Percentiles rank a stretch among this genome's conserved stretches.
phyloP scores from a whole-genome alignment of 2,797 vertebrate genomes.

The Dendrocincla tyrannina region DNA sequence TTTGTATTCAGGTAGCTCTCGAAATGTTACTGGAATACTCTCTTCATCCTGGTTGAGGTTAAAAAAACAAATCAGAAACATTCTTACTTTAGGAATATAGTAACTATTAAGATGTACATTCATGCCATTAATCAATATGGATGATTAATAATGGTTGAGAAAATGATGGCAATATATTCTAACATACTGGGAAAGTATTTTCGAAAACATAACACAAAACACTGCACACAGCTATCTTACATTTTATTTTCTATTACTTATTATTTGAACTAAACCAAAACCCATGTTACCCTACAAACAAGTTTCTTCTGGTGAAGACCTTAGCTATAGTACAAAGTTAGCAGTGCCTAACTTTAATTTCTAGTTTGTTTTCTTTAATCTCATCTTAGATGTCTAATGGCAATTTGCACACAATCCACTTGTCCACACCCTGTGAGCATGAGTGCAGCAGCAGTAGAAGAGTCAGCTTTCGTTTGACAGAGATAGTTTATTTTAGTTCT shows the following conservation, averaged over 20 bases:
- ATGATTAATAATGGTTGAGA: background rate
- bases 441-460: background rate
- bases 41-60: conserved; percentile 89
- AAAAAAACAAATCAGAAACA: background rate
- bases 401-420: background rate
- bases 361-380: background rate
- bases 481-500: background rate
- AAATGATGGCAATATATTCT: background rate
- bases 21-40: conserved; percentile 83
- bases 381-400: background rate
- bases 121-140: background rate
- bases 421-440: background rate
- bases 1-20: conserved; percentile 92
- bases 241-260: background rate
- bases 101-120: background rate
- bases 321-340: background rate
- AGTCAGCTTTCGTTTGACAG: background rate
- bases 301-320: background rate
- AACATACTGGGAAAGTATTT: background rate
- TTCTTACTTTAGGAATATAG: background rate
- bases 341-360: background rate
- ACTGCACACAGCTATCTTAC: background rate
- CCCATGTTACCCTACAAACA: background rate
- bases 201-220: background rate
- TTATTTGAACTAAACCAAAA: background rate